A percentile compares a stretch with the other conserved stretches of the same genome.
phyloP scores from a whole-genome alignment of 2,797 vertebrate species.

The Phoeniculus purpureus region DNA sequence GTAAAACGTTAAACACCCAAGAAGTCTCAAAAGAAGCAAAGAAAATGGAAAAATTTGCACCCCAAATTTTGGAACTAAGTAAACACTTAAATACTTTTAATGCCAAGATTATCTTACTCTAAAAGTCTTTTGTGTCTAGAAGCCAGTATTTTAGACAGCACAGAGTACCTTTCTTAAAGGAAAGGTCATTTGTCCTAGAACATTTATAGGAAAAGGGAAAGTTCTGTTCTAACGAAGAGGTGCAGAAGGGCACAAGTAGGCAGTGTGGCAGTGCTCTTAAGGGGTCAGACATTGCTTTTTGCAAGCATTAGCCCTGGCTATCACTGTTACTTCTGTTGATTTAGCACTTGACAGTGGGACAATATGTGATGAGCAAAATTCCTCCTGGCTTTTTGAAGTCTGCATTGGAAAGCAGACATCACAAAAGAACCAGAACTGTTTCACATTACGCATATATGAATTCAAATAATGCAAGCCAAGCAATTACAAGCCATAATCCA shows the following conservation, averaged over 20 bases:
- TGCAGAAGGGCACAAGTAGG: background rate
- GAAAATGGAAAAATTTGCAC: background rate
- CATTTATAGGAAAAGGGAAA: background rate
- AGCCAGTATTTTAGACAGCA: background rate
- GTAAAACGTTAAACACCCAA: background rate
- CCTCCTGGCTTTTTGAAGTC: constrained; percentile 22
- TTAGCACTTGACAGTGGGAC: background rate
- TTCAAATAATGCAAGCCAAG: constrained; percentile 37
- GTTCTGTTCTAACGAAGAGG: background rate
- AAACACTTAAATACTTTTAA: background rate
- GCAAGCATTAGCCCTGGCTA: accelerated
- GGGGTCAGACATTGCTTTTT: background rate
- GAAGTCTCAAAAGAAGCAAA: background rate
- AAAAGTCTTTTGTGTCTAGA: background rate
- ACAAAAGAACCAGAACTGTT: background rate
- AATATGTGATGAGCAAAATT: constrained; percentile 13
- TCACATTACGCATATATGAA: constrained; percentile 20
- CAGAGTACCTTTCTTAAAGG: background rate
- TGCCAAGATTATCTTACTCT: background rate
- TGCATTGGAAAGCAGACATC: background rate
- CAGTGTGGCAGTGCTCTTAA: background rate
- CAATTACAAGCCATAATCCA: constrained; percentile 39
- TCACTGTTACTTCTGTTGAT: background rate
- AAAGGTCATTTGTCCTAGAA: background rate
- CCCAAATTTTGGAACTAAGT: background rate